These are phyloP conservation scores for Canis aureus DNA, from an alignment of 2,113 vertebrate genomes.

Conservation along the genomic window DNA sequence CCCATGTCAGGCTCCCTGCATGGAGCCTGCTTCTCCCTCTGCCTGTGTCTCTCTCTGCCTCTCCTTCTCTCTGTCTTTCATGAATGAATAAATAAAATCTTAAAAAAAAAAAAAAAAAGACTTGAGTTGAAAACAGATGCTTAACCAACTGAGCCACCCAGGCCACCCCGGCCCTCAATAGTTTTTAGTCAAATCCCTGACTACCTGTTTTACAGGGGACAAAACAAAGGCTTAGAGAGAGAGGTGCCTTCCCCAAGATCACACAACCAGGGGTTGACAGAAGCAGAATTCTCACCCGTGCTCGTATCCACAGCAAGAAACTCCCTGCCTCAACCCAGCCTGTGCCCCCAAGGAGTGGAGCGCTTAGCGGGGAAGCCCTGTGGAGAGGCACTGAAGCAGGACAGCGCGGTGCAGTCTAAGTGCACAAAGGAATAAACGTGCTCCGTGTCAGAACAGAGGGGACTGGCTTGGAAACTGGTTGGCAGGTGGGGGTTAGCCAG, in stretches of 20 bases:
- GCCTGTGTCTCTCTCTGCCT: too few relatives aligned
- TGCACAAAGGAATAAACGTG: neutral
- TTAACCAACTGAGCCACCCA: too few relatives aligned
- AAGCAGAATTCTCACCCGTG: neutral
- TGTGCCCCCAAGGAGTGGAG: neutral
- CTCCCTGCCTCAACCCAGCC: neutral
- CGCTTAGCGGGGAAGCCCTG: neutral
- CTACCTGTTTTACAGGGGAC: neutral
- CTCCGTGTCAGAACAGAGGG: neutral
- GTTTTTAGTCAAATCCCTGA: neutral
- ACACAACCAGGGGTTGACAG: neutral
- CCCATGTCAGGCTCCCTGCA: too few relatives aligned
- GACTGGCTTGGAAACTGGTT: neutral
- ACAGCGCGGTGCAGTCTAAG: rapidly evolving
- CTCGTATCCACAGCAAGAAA: neutral
- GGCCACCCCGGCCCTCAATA: too few relatives aligned
- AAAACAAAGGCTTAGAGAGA: neutral
- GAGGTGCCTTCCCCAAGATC: neutral
- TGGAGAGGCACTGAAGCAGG: neutral
- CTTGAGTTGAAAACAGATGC: too few relatives aligned
- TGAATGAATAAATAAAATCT: too few relatives aligned
- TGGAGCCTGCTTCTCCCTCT: too few relatives aligned
- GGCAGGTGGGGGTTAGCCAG: neutral
- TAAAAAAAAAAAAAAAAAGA: too few relatives aligned
- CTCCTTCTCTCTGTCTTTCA: too few relatives aligned